These are phyloP conservation scores for Smutsia gigantea DNA, from an alignment of 2,797 vertebrate species.

Conservation along the genomic window DNA sequence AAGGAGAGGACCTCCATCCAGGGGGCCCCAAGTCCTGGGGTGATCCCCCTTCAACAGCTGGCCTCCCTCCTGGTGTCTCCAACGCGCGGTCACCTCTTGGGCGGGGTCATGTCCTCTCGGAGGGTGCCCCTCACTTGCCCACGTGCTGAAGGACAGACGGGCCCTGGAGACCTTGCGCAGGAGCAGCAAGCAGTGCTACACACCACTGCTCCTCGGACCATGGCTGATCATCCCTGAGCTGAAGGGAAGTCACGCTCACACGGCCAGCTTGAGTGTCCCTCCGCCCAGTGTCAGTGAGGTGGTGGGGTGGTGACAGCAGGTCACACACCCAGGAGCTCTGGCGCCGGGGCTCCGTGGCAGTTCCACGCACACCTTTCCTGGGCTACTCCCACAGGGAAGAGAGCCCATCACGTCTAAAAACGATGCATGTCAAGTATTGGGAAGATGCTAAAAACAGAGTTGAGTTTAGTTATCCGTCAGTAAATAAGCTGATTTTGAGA, in stretches of 20 bases:
- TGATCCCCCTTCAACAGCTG: too few relatives aligned
- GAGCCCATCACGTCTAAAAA: background rate
- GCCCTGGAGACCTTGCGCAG: background rate
- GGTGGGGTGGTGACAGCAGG: background rate
- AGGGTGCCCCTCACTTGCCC: background rate
- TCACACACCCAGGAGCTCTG: rapidly evolving
- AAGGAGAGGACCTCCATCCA: background rate
- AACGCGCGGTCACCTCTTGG: background rate
- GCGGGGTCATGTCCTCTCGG: background rate
- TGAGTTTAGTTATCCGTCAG: background rate
- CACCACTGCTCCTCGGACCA: rapidly evolving
- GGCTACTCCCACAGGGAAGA: background rate
- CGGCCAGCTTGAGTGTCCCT: rapidly evolving
- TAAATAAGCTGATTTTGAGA: background rate
- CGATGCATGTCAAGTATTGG: background rate
- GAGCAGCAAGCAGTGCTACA: too few relatives aligned
- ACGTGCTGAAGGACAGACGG: rapidly evolving
- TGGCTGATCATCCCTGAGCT: background rate
- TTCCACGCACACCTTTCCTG: rapidly evolving
- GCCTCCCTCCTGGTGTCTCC: background rate
- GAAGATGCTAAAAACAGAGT: background rate
- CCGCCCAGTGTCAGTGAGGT: rapidly evolving
- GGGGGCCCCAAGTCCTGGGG: background rate
- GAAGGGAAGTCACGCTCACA: background rate
- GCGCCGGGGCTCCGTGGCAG: too few relatives aligned